A percentile compares a stretch with the other conserved stretches of the same genome.
phyloP scores from a whole-genome alignment of 2,113 vertebrate species.

The Pseudorectes ferrugineus region DNA sequence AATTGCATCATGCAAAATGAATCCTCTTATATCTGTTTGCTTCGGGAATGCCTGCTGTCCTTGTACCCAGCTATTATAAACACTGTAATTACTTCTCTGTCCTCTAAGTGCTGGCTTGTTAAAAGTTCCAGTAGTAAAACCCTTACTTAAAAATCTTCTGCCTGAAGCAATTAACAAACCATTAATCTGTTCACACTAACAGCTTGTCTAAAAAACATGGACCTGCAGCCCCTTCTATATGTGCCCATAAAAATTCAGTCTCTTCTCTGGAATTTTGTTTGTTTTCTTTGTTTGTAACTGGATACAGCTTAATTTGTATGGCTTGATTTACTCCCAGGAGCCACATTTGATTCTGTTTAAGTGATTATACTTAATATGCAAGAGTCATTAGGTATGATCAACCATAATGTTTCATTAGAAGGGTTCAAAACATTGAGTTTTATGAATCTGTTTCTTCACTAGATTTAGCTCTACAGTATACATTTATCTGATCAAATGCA shows the following conservation, averaged over 20 bases:
- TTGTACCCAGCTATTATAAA: conserved; percentile 9
- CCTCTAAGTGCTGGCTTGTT: conserved; percentile 42
- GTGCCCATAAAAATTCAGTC: neutral
- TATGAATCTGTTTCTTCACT: neutral
- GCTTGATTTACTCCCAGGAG: neutral
- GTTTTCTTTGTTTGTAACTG: neutral
- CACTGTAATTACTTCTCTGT: conserved; percentile 45
- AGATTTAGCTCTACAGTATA: neutral
- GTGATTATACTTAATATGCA: conserved; percentile 22
- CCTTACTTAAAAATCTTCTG: conserved; percentile 26
- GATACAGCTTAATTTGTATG: neutral
- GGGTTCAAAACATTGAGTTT: neutral
- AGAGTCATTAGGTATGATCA: conserved; percentile 22
- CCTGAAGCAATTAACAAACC: conserved; percentile 25
- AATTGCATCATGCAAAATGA: neutral
- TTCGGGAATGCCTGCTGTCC: neutral
- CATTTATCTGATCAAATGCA: conserved; percentile 35
- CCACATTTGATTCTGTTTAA: neutral
- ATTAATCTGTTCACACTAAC: conserved; percentile 17
- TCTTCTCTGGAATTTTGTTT: conserved; percentile 8
- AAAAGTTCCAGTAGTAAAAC: conserved; percentile 41
- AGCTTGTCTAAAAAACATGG: neutral
- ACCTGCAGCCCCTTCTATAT: neutral
- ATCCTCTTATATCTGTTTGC: conserved; percentile 5
- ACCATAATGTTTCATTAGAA: conserved; percentile 28